A percentile compares a stretch with the other conserved stretches of the same genome.
Evolutionary conservation across 2,113 vertebrate species (phyloP).

Genomic region (Varanus salvator): DNA sequence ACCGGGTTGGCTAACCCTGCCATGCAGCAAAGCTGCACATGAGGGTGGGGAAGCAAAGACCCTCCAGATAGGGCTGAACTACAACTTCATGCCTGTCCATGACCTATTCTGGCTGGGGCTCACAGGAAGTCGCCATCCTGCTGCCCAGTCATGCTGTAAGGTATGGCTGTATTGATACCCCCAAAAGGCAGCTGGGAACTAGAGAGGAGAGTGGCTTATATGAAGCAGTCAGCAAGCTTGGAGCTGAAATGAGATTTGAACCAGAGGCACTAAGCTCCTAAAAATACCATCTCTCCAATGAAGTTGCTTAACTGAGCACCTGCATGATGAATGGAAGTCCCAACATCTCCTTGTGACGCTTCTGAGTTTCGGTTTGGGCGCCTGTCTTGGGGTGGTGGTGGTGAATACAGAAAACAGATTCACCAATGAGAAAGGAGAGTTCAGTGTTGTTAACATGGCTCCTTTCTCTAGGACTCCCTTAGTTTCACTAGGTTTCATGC

Average conservation of each 20-base stretch:
- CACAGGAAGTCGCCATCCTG: too few species aligned
- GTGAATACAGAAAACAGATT: background rate
- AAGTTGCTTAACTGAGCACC: too few species aligned
- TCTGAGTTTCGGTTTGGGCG: background rate
- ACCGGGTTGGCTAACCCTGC: too few species aligned
- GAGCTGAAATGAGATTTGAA: background rate
- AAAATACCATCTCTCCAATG: background rate
- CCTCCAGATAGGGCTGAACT: too few species aligned
- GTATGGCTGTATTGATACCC: background rate
- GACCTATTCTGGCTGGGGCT: too few species aligned
- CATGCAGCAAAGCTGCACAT: too few species aligned
- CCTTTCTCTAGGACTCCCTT: background rate
- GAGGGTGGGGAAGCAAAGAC: too few species aligned
- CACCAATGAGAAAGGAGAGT: background rate
- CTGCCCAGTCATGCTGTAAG: too few species aligned
- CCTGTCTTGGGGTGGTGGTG: background rate
- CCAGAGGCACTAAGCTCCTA: background rate
- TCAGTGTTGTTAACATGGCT: background rate
- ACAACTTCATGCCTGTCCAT: too few species aligned
- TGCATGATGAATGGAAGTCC: background rate
- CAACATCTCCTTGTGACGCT: background rate
- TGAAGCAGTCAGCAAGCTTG: background rate
- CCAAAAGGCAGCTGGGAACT: background rate
- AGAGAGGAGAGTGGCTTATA: background rate
- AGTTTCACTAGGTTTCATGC: background rate